Percentiles rank a stretch among this genome's conserved stretches.
Conservation (phyloP, 2,113 vertebrate genomes). For the Antidorcas marsupialis region DNA sequence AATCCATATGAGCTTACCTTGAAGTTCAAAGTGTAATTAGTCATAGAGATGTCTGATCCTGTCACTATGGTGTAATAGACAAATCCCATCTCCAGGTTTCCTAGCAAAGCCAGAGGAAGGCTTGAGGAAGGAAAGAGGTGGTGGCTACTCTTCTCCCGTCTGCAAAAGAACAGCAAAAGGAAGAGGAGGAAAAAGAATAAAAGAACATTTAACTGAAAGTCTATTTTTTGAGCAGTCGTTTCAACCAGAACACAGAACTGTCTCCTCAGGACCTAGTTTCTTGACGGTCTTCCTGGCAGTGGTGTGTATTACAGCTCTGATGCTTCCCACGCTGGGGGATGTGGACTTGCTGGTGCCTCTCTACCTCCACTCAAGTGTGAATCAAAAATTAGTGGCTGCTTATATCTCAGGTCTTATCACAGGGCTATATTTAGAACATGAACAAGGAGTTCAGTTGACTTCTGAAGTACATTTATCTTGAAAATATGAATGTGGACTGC, state of each 20-base stretch:
- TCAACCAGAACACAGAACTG: constrained; percentile 81
- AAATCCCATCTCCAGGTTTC: constrained; percentile 98
- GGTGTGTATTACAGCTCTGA: no score
- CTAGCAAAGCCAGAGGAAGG: constrained; percentile 97
- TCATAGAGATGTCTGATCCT: constrained; percentile 92
- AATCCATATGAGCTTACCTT: constrained; percentile 99
- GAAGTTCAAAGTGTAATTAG: constrained; percentile 99
- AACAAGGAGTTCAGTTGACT: constrained; percentile 75
- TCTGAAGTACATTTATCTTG: constrained; percentile 71
- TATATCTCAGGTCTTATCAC: constrained; percentile 92
- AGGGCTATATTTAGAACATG: constrained; percentile 93
- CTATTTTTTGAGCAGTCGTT: constrained; percentile 94
- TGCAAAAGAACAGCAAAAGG: constrained; percentile 90
- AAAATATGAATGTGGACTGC: constrained; percentile 83
- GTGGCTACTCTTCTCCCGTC: constrained; percentile 94
- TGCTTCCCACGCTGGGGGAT: no score
- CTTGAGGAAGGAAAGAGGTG: constrained; percentile 94
- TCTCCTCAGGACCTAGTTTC: no score
- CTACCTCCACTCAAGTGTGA: no score
- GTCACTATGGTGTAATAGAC: constrained; percentile 95
- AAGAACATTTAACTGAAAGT: constrained; percentile 91
- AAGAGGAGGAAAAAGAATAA: constrained; percentile 93
- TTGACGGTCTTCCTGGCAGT: no score
- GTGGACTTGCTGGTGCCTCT: no score
- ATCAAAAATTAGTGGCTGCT: no score